These are phyloP conservation scores for Drosophila paranaensis DNA, from an alignment of 2,888 invertebrate genomes.

Conservation along the genomic window DNA sequence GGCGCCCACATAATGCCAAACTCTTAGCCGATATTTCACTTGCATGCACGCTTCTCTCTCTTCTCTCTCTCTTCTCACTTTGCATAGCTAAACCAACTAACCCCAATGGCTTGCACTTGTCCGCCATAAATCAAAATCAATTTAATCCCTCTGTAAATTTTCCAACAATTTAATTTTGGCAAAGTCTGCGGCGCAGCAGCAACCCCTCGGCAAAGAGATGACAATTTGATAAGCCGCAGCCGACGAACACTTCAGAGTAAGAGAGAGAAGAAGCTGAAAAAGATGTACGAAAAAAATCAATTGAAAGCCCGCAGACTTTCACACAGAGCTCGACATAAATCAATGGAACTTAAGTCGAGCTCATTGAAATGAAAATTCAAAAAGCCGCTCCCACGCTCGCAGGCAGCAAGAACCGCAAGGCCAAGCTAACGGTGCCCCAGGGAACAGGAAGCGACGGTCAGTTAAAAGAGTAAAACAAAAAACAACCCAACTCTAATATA, in stretches of 20 bases:
- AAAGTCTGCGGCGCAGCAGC: constrained; percentile 39
- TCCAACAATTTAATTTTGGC: constrained; percentile 66
- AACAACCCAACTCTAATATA: constrained; percentile 9
- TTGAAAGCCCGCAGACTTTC: constrained; percentile 64
- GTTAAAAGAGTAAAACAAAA: constrained; percentile 25
- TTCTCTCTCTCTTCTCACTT: constrained; percentile 18
- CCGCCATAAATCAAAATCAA: constrained; percentile 64
- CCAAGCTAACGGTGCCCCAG: constrained; percentile 54
- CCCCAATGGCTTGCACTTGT: constrained; percentile 59
- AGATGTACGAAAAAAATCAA: constrained; percentile 55
- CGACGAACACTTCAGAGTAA: constrained; percentile 35
- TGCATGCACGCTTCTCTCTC: constrained; percentile 28
- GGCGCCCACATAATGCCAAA: constrained; percentile 34
- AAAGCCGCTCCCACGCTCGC: constrained; percentile 65
- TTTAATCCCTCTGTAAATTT: constrained; percentile 47
- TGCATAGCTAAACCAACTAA: constrained; percentile 28
- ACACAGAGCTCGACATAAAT: constrained; percentile 58
- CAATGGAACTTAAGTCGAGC: constrained; percentile 59
- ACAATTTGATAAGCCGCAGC: constrained; percentile 48
- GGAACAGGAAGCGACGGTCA: constrained; percentile 64
- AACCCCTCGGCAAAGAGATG: constrained; percentile 41
- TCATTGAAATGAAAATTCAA: constrained; percentile 38
- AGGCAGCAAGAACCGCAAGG: constrained; percentile 60
- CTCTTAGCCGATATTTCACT: constrained; percentile 8
- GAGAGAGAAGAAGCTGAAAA: background rate